These are phyloP conservation scores for Drosophila phalerata DNA, from an alignment of 2,888 invertebrate species.

Conservation along the genomic window DNA sequence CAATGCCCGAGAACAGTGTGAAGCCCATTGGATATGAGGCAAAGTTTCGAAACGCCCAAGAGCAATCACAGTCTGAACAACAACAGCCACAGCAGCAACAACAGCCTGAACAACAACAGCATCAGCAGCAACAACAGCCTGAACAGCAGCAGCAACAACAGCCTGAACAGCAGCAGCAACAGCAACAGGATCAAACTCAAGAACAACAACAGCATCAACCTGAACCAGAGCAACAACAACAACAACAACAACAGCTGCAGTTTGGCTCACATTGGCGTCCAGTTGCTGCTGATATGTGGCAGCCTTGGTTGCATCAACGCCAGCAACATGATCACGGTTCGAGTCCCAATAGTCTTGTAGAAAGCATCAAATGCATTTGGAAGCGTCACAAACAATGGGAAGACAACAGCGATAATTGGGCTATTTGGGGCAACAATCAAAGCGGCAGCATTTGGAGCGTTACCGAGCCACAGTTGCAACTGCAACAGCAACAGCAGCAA, in stretches of 20 bases:
- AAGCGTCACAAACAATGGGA: slow-evolving; percentile 5
- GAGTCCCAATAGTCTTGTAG: slow-evolving; percentile 46
- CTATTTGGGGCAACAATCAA: slow-evolving; percentile 27
- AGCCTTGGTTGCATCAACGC: slow-evolving; percentile 14
- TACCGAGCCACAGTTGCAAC: slow-evolving; percentile 15
- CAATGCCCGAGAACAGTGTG: slow-evolving; percentile 3
- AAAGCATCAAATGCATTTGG: slow-evolving; percentile 51
- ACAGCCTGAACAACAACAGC: neutral
- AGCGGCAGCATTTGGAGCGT: slow-evolving; percentile 30
- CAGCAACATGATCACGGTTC: slow-evolving; percentile 7
- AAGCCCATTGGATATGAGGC: slow-evolving; percentile 56
- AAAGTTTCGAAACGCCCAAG: slow-evolving; percentile 11
- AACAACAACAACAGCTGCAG: neutral
- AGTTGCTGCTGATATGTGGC: slow-evolving; percentile 2
- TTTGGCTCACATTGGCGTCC: neutral
- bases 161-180: neutral
- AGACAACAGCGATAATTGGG: slow-evolving; percentile 14
- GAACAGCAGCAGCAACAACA: slow-evolving; percentile 7
- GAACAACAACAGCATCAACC: neutral
- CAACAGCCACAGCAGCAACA: neutral
- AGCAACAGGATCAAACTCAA: neutral
- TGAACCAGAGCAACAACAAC: slow-evolving; percentile 3
- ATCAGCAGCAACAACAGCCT: slow-evolving; percentile 9
- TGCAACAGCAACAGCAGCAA: slow-evolving; percentile 5
- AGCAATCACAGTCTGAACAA: neutral